Conservation (phyloP, 2,797 vertebrate genomes). For the Hippocampus kuda region DNA sequence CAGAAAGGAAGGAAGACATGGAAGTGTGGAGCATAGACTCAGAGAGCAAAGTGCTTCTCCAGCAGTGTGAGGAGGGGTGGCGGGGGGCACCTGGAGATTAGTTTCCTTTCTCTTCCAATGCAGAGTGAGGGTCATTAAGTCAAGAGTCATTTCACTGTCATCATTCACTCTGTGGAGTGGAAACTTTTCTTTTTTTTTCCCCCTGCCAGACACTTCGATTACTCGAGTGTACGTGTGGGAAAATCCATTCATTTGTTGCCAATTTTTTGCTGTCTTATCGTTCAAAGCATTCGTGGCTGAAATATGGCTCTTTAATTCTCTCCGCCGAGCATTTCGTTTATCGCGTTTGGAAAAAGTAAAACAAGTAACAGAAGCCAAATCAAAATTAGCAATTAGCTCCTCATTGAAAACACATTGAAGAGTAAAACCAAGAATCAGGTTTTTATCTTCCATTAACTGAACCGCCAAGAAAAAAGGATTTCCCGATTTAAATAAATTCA, state of each 20-base stretch:
- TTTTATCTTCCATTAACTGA: too few relatives aligned
- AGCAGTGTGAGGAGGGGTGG: slow-evolving; percentile 16
- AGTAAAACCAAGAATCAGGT: too few relatives aligned
- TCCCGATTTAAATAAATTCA: too few relatives aligned
- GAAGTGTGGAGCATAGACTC: slow-evolving; percentile 44
- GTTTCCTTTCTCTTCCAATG: slow-evolving; percentile 44
- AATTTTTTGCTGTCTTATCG: not conserved
- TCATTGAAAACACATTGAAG: too few relatives aligned
- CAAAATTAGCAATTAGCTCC: too few relatives aligned
- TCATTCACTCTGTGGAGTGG: slow-evolving; percentile 19
- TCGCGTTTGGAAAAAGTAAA: too few relatives aligned
- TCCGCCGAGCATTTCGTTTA: not conserved
- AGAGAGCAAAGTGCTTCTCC: slow-evolving; percentile 44
- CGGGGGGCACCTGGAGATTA: slow-evolving; percentile 34
- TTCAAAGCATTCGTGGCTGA: not conserved
- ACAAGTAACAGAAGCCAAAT: too few relatives aligned
- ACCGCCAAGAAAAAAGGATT: too few relatives aligned
- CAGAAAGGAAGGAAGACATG: slow-evolving; percentile 53
- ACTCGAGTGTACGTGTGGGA: not conserved
- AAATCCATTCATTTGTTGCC: not conserved
- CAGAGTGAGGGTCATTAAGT: slow-evolving; percentile 37
- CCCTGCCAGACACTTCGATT: slow-evolving; percentile 3
- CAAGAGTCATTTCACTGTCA: slow-evolving; percentile 34
- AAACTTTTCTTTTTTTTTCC: not conserved
- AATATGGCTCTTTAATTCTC: not conserved